Evolutionary conservation across 1,140 invertebrate genomes (phyloP).

Genomic region (Panagrolaimus sp.): DNA sequence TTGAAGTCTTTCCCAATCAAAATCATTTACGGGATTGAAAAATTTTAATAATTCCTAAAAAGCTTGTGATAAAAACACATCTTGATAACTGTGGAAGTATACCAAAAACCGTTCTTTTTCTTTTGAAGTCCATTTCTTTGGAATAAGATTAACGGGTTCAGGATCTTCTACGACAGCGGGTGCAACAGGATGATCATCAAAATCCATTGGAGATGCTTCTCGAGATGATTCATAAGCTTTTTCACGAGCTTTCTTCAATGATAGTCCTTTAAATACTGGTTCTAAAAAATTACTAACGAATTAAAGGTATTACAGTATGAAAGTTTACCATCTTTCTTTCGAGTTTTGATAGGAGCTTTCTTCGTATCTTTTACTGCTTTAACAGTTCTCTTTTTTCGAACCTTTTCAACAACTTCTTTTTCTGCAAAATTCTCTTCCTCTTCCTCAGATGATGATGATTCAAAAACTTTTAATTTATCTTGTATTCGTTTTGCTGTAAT

Average conservation of each 20-base stretch:
- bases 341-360: not conserved
- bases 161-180: not conserved
- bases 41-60: not conserved
- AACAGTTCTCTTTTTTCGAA: too few species aligned
- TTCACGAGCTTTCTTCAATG: not conserved
- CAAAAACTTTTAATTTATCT: too few species aligned
- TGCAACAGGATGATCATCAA: not conserved
- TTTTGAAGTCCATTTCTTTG: conserved; percentile 5
- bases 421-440: too few species aligned
- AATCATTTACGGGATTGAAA: not conserved
- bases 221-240: not conserved
- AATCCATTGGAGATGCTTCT: too few species aligned
- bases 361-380: too few species aligned
- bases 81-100: too few species aligned
- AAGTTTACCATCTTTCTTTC: not conserved
- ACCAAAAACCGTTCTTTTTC: not conserved
- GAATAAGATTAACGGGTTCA: not conserved
- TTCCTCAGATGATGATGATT: too few species aligned
- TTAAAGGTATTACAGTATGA: too few species aligned
- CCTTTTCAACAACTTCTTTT: too few species aligned
- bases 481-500: too few species aligned
- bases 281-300: too few species aligned
- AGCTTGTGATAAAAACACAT: not conserved
- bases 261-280: not conserved
- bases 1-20: not conserved